phyloP scores from a whole-genome alignment of 2,888 invertebrate species.

The Brachypterus glaber region DNA sequence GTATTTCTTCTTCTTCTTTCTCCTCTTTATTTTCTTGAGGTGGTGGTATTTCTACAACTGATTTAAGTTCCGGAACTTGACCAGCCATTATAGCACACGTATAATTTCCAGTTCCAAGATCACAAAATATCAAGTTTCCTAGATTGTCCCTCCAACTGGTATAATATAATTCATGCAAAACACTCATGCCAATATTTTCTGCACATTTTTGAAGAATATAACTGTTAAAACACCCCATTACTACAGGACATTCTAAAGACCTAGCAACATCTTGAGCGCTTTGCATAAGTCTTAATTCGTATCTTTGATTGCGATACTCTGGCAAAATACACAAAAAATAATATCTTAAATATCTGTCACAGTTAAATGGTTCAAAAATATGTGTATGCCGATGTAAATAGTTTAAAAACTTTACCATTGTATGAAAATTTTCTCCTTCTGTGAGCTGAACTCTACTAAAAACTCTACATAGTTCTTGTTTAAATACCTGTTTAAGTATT shows the following conservation, averaged over 20 bases:
- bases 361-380: conserved; percentile 30
- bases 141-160: conserved; percentile 38
- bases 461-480: conserved; percentile 31
- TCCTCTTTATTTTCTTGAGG: conserved; percentile 4
- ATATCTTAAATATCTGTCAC: conserved; percentile 32
- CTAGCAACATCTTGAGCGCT: conserved; percentile 32
- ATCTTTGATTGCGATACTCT: conserved; percentile 17
- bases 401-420: conserved; percentile 28
- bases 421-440: conserved; percentile 32
- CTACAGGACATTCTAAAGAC: conserved; percentile 30
- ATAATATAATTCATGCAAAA: conserved; percentile 28
- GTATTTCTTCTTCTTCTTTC: background rate
- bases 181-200: conserved; percentile 31
- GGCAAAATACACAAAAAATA: conserved; percentile 29
- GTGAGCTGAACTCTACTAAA: conserved; percentile 32
- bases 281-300: conserved; percentile 28
- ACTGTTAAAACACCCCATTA: conserved; percentile 32
- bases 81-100: conserved; percentile 39
- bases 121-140: conserved; percentile 40
- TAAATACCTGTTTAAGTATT: conserved; percentile 30
- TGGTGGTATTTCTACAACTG: conserved; percentile 1
- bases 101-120: conserved; percentile 45
- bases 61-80: conserved; percentile 13
- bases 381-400: conserved; percentile 33
- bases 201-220: conserved; percentile 30